Percentiles rank a stretch among this genome's conserved stretches.
phyloP scores from a whole-genome alignment of 2,888 invertebrate species.

The Limnephilus rhombicus region DNA sequence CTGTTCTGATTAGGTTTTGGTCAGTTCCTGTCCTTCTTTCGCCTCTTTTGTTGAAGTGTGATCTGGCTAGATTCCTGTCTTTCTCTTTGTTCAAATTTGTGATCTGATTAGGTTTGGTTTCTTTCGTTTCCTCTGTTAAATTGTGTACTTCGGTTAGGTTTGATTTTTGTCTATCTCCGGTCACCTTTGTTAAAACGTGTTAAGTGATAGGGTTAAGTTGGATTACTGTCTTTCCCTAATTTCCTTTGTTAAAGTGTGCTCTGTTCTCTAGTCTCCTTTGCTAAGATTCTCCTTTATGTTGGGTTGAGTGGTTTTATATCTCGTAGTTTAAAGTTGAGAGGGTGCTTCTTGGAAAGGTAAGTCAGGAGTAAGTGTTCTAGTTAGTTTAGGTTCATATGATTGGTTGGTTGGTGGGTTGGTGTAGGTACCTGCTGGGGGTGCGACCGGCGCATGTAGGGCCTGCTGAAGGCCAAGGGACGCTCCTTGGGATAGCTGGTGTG shows the following conservation, averaged over 20 bases:
- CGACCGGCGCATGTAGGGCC: slow-evolving; percentile 81
- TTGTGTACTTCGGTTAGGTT: background rate
- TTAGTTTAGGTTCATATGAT: background rate
- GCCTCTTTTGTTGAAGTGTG: no score
- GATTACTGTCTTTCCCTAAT: no score
- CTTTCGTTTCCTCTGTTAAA: background rate
- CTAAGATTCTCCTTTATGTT: no score
- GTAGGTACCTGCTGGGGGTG: slow-evolving; percentile 69
- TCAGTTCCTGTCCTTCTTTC: no score
- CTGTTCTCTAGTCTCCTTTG: no score
- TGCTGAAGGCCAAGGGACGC: slow-evolving; percentile 79
- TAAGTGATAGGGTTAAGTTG: background rate
- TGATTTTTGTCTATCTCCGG: background rate
- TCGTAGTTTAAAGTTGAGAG: background rate
- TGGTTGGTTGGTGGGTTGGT: background rate
- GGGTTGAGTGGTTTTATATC: no score
- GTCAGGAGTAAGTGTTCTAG: background rate
- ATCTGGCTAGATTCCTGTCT: no score
- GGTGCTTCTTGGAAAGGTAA: background rate
- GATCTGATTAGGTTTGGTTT: no score
- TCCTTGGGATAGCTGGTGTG: slow-evolving; percentile 85
- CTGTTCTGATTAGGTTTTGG: no score
- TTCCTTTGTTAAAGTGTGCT: background rate
- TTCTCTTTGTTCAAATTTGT: no score
- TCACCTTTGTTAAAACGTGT: background rate